Evolutionary conservation across 2,113 vertebrate genomes (phyloP), one percentile per base, ranked within the genome.

Genomic region (Australoheros scitulus): DNA sequence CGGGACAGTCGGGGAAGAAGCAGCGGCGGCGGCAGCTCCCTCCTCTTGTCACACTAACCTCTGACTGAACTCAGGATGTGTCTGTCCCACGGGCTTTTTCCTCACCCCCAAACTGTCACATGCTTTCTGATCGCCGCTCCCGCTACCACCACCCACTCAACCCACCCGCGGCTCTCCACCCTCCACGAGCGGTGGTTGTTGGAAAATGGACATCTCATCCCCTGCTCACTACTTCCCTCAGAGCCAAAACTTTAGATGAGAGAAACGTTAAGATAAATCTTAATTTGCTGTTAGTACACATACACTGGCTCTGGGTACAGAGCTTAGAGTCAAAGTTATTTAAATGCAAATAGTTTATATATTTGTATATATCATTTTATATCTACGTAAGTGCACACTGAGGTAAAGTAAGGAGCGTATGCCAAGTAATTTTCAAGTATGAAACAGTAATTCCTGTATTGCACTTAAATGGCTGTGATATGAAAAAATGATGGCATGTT

Each of bases 31-130:
- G 32, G 52, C 70, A 4, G 50, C 81, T 59, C 85, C 89, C 79
- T 89, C 91, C 78, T 84, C 76, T 3, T 92, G 91, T 77, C 92
- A 94, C 86, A 94, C 93, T 94, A 93, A 94, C 94, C 93, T 65
- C 81, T 75, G 68, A 77, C 81, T 95, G 94, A 94, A 93, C 94
- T 74, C 24, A 5, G 18, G 74, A 84, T 61, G 79, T 32, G 82
- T 90, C 61, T 88, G 83, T 92, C 90, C 85, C 86, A 88, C 76
- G 34, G 87, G 84, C 83, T 52, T 86, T 76, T 86, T 81, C 63
- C 87, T 90, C 87, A 88, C 87, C 90, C 90, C 41, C 76, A 86
- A 92, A 91, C 90, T 93, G 91, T 92, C 89, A 91, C 89, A 65
- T 55, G 74, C 65, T 83, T 81, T 91, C 56, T 41, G 79, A 81